phyloP scores from a whole-genome alignment of 2,113 vertebrate genomes.

The Oncorhynchus nerka region DNA sequence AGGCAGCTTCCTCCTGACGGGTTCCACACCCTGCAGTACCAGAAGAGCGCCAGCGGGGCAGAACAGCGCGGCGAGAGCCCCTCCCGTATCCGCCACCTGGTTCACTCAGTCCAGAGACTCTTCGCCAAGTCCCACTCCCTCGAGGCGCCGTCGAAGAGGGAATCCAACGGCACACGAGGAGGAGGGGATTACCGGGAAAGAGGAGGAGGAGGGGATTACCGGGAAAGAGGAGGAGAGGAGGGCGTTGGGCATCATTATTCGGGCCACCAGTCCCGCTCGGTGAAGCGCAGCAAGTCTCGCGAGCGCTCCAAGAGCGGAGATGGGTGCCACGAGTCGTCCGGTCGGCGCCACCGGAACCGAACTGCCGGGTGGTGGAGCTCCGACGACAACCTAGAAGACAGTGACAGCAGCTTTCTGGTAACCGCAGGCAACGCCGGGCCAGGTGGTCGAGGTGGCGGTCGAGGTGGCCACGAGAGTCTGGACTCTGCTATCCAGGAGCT shows the following conservation, averaged over 20 bases:
- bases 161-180: constrained; percentile 85
- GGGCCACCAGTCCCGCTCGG: constrained; percentile 83
- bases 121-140: constrained; percentile 98
- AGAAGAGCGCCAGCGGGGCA: constrained; percentile 84
- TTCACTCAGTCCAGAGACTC: constrained; percentile 97
- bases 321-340: constrained; percentile 78
- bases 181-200: constrained; percentile 78
- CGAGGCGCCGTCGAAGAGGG: constrained; percentile 91
- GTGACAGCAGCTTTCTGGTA: constrained; percentile 94
- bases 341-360: constrained; percentile 87
- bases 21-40: constrained; percentile 97
- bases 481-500: constrained; percentile 96
- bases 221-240: constrained; percentile 80
- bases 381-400: constrained; percentile 98
- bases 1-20: constrained; percentile 97
- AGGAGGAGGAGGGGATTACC: constrained; percentile 35
- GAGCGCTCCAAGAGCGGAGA: constrained; percentile 91
- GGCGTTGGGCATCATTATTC: constrained; percentile 64
- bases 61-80: constrained; percentile 94
- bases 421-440: constrained; percentile 46
- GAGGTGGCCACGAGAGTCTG: constrained; percentile 85
- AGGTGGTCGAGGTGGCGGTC: constrained; percentile 42
- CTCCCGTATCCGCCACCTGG: constrained; percentile 95
- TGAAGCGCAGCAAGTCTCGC: constrained; percentile 86
- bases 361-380: constrained; percentile 98